Evolutionary conservation across 2,113 vertebrate genomes (phyloP), one percentile per base, ranked within the genome.

Genomic region (Asarcornis scutulata): DNA sequence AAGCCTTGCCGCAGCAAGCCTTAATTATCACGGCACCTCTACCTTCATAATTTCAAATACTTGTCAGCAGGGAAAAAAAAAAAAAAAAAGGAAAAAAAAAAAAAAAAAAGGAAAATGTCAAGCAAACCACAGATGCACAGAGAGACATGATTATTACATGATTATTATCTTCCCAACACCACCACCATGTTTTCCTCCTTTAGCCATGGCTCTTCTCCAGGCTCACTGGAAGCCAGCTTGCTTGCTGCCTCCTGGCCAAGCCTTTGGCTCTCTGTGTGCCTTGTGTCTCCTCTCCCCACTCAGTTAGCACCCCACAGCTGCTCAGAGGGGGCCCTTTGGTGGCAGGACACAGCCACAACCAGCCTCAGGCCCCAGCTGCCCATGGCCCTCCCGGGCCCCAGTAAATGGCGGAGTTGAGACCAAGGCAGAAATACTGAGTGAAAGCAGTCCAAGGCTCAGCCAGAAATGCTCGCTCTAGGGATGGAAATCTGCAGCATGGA

Each of bases 241-340:
- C 48, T 23, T 18, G 40, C 46, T 64, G 42, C 21, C 56, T 58
- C 91, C 93, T 11, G 9, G 11, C 53, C 58, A 6, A 34, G 46
- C 31, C 56, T 21, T 20, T 48, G 46, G 46, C 46, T 48, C 46
- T 48, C 46, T 48, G 46, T 48, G 46, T 48, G 46, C 9, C 20
- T 10, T 21, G 46, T 48, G 20, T 20, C 46, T 21, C 9, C 46
- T 48, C 46, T 48, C 20, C 46, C 44, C 2, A 9, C 44, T 9
- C 5, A 5, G 46, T 10, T 9, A 21, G 20, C 46, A 48, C 46
- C 20, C 46, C 4, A 11, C 9, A 11, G 48, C 48, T 23, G 92
- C 71, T 62, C 27, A 80, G 78, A 94, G 88, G 94, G 86, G 87
- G 93, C 94, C 96, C 89, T 88, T 96, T 97, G 60, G 60, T 10